Evolutionary conservation across 2,113 vertebrate species (phyloP).

Genomic region (Cromileptes altivelis): DNA sequence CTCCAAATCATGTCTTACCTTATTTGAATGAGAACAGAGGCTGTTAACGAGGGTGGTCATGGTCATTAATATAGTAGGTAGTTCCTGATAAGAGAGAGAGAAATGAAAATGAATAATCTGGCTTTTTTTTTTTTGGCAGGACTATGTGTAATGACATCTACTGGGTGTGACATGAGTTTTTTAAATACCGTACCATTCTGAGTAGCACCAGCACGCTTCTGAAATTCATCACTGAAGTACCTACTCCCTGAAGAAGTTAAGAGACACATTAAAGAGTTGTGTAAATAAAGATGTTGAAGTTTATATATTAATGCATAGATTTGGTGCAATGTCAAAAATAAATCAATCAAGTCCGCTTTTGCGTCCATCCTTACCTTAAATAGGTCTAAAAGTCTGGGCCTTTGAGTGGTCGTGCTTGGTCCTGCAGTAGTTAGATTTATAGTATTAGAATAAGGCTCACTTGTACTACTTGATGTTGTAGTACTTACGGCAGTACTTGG

Average conservation of each 20-base stretch:
- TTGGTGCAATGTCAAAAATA: not conserved
- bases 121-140: not conserved
- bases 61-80: not conserved
- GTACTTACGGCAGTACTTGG: not conserved
- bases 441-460: not conserved
- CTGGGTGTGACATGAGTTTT: not conserved
- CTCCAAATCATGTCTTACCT: slow-evolving; percentile 19
- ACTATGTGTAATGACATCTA: not conserved
- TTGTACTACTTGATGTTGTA: not conserved
- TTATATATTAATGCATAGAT: not conserved
- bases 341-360: not conserved
- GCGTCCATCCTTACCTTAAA: not conserved
- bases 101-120: not conserved
- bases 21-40: not conserved
- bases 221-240: fast-evolving
- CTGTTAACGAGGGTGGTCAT: not conserved
- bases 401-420: not conserved
- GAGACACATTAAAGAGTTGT: not conserved
- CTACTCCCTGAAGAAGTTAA: not conserved
- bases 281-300: not conserved
- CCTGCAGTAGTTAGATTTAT: not conserved
- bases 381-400: fast-evolving
- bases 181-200: slow-evolving; percentile 12
- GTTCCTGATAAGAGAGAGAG: slow-evolving; percentile 7
- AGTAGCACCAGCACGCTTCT: fast-evolving